phyloP scores from a whole-genome alignment of 2,113 vertebrate species.

The Gobiocypris rarus region DNA sequence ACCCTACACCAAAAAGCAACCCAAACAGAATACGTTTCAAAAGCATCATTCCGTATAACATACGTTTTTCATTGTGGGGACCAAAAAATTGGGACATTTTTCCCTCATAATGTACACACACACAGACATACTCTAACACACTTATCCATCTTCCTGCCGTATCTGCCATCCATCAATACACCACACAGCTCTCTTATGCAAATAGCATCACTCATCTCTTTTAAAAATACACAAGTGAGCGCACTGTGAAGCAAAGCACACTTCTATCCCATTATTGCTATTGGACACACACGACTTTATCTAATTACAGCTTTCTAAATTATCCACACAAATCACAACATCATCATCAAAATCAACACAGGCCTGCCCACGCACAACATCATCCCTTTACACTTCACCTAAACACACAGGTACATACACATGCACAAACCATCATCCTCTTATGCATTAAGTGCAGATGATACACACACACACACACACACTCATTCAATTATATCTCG shows the following conservation, averaged over 20 bases:
- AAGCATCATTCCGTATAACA: too few relatives aligned
- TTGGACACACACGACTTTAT: background rate
- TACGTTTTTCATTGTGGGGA: too few relatives aligned
- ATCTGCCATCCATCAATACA: conserved; percentile 19
- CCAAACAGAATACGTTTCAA: too few relatives aligned
- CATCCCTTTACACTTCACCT: background rate
- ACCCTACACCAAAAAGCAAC: too few relatives aligned
- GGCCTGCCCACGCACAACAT: conserved; percentile 9
- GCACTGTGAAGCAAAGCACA: background rate
- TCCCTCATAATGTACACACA: background rate
- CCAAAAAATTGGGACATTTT: too few relatives aligned
- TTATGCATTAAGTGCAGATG: conserved; percentile 6
- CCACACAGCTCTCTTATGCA: background rate
- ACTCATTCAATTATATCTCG: conserved; percentile 2
- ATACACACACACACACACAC: background rate
- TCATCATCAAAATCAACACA: background rate
- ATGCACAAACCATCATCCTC: conserved; percentile 13
- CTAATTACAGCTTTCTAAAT: conserved; percentile 27
- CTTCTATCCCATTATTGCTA: conserved; percentile 6
- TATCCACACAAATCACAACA: conserved; percentile 8
- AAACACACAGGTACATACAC: conserved; percentile 11
- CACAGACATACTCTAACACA: background rate
- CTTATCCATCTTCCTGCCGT: background rate
- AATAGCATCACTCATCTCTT: conserved; percentile 6
- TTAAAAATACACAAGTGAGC: background rate